Evolutionary conservation across 2,797 vertebrate genomes (phyloP), one percentile per base, ranked within the genome.

Genomic region (Remorina albescens): DNA sequence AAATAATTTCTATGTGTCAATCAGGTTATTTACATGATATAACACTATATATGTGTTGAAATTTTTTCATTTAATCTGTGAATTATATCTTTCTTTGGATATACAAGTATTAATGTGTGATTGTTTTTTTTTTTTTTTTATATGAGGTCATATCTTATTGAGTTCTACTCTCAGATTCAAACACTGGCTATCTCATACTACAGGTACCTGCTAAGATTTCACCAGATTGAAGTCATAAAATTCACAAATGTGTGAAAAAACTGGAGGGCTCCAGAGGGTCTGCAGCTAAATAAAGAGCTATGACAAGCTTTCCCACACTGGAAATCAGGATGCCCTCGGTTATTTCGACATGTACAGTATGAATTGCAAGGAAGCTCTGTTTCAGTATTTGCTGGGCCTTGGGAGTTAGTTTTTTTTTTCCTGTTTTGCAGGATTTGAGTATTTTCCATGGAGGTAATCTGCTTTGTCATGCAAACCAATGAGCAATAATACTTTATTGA

Each of bases 181-280:
- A 68, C 64, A 61, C 25, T 63, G 59, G 34, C 41, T 47, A 54
- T 72, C 50, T 60, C 42, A 71, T 23, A 61, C 62, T 21, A 25
- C 30, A 41, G 23, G 59, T 73, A 65, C 42, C 42, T 66, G 69
- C 55, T 47, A 71, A 73, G 57, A 78, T 65, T 58, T 70, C 28
- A 67, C 39, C 39, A 62, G 60, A 70, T 50, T 65, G 28, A 76
- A 79, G 77, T 76, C 50, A 6, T 84, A 71, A 78, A 76, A 76
- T 67, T 74, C 67, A 47, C 78, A 75, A 77, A 80, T 65, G 70
- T 77, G 57, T 77, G 59, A 67, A 73, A 74, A 16, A 30, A 37
- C 2, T n/a, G 11, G 25, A 51, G 30, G 63, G 67, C 74, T 84
- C 78, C 67, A 37, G 34, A 64, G 55, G 55, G 78, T 82, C 72